Evolutionary conservation across 64 coral and sea anemone species (phyloP), one percentile per base, ranked within the genome.

Genomic region (Astreopora myriophthalma): DNA sequence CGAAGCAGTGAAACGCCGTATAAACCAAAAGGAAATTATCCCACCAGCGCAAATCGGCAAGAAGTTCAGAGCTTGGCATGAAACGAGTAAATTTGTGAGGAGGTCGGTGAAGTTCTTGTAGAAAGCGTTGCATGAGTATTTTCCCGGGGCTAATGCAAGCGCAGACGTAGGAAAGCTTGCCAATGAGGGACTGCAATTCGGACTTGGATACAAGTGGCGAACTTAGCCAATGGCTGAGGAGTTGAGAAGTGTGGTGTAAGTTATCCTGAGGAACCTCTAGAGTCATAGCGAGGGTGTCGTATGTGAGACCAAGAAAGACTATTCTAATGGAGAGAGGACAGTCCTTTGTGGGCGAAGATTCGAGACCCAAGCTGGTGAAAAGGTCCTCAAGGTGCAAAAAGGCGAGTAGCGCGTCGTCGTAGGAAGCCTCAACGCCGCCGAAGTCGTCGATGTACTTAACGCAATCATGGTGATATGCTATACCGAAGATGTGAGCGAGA

Each of bases 371-470:
- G n/a, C 72, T 80, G 6, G 74, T 20, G 23, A 86, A 77, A 37
- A 92, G 32, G 24, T 23, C 3, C 2, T 77, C 52, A 34, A 92
- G 20, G 31, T 36, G 42, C 35, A 16, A 16, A 69, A 82, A 81
- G 11, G 74, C 37, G 32, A 34, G 57, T 28, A 64, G 9, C 14
- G 88, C 35, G 37, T 69, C 66, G 30, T 42, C 19, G 24, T 71
- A 60, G 32, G 74, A 23, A 22, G 42, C 55, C 34, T 74, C 81
- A 0, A 84, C 88, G 13, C 85, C 85, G 28, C 72, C 52, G 78
- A 89, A 94, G 58, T 94, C 92, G 72, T 88, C 85, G 28, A 80
- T 62, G 25, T 88, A 88, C 3, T 72, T 76, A 31, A 72, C 76
- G 2, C 51, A 58, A 27, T 35, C 27, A 71, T 67, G 12, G 44